phyloP scores from a whole-genome alignment of 2,113 vertebrate species.

The Myanophis thanlyinensis region DNA sequence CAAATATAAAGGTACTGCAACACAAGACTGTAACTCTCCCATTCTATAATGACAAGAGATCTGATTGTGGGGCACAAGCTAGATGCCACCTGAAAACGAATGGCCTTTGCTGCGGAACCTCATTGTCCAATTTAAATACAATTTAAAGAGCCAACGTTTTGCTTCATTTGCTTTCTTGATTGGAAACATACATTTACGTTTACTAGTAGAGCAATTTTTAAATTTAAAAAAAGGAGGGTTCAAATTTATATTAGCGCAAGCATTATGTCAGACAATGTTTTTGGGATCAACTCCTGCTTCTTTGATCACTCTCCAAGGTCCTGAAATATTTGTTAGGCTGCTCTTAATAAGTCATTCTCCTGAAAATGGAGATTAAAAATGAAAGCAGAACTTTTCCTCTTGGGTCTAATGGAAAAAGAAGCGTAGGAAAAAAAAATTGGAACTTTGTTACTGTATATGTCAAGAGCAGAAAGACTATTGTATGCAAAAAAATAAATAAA shows the following conservation, averaged over 20 bases:
- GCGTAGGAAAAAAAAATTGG: too few relatives aligned
- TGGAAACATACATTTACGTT: background rate
- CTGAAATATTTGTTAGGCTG: background rate
- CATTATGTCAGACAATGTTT: background rate
- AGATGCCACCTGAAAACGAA: background rate
- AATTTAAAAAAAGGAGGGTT: background rate
- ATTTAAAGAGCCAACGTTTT: background rate
- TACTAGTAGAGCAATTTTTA: background rate
- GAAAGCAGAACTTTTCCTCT: too few relatives aligned
- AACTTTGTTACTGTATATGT: too few relatives aligned
- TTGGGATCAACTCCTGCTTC: background rate
- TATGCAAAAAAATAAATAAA: too few relatives aligned
- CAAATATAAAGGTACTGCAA: background rate
- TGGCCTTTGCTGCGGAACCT: background rate
- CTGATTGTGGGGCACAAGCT: background rate
- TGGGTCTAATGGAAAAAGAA: too few relatives aligned
- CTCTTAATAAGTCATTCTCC: background rate
- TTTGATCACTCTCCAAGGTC: background rate
- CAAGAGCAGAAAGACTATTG: too few relatives aligned
- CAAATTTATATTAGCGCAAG: background rate
- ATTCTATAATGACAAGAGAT: background rate
- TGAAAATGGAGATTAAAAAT: too few relatives aligned
- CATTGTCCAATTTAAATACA: background rate
- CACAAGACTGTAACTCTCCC: background rate
- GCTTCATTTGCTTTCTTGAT: background rate